Base-by-base conservation (phyloP, 2,888 invertebrate genomes). In the Drosophila putrida region DNA sequence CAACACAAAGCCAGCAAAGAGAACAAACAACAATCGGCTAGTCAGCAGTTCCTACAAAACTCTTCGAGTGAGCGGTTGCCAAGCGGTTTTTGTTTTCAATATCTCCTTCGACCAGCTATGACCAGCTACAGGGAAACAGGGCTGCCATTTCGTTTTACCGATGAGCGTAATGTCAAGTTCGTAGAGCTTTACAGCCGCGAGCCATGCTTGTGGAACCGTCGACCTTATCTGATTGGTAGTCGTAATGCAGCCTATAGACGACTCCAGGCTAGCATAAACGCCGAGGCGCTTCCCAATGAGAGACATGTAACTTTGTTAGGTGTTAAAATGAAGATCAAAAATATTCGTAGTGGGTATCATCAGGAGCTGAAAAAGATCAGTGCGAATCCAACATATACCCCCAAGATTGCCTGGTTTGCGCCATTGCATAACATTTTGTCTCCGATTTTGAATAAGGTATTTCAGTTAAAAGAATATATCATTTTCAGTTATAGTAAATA, bases 151-250 rank as follows among this genome's bases (percentile, higher is more conserved):
- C 88, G 88, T 0, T 82, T 89, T 28, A 84, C 71, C 25, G 66
- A 68, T 20, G 82, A 71, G n/a, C 85, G 89, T 0, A 69, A 75
- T 5, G n/a, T 85, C 0, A 59, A 64, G 46, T 82, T 82, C 47
- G 82, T 82, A 13, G 70, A 81, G 53, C 88, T 89, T 0, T 88
- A 78, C 27, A 63, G 89, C 1, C 66, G 64, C 2, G 82, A 89
- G 27, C 82, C 88, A 4, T 89, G 89, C 28, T 62, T 82, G 0
- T 82, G 82, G 82, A 81, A 75, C 27, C 69, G 70, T 13, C 47
- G 51, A 0, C 82, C 78, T 0, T 80, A 62, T 27, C 25, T 68
- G 10, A 49, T 35, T 31, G 53, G 64, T 15, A 70, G 68, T 8
- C 65, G 85, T 1, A 71, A 67, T 47, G 67, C 68, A 4, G 82